phyloP scores from a whole-genome alignment of 2,888 invertebrate genomes.

The Volucella inflata region DNA sequence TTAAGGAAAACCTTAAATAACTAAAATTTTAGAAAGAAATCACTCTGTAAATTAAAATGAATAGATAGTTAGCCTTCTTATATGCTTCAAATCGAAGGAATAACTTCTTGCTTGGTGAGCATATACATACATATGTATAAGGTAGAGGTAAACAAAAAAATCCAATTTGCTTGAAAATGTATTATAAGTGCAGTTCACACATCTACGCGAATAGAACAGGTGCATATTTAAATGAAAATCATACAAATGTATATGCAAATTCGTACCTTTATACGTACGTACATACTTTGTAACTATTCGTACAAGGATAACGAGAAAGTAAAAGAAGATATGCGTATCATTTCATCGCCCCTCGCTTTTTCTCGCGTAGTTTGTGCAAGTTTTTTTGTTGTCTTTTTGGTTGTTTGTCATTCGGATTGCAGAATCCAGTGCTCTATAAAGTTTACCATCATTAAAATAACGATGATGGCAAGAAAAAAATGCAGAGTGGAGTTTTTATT shows the following conservation, averaged over 20 bases:
- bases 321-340: not conserved
- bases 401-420: conserved; percentile 8
- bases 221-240: conserved; percentile 12
- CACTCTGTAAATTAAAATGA: too few species aligned
- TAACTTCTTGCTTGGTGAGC: not conserved
- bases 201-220: not conserved
- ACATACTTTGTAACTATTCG: not conserved
- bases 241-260: not conserved
- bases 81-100: conserved; percentile 14
- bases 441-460: conserved; percentile 52
- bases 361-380: conserved; percentile 3
- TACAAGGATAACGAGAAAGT: not conserved
- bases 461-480: conserved; percentile 4
- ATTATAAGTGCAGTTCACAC: conserved; percentile 41
- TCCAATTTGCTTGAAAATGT: conserved; percentile 56
- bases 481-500: conserved; percentile 5
- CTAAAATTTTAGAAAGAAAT: too few species aligned
- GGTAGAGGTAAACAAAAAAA: conserved; percentile 10
- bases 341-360: conserved; percentile 5
- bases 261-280: too few species aligned
- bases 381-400: not conserved
- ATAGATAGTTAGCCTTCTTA: conserved; percentile 2
- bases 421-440: conserved; percentile 43
- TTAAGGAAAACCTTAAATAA: too few species aligned
- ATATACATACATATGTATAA: too few species aligned